Conservation (phyloP, 2,888 invertebrate genomes). For the Hesperia comma region DNA sequence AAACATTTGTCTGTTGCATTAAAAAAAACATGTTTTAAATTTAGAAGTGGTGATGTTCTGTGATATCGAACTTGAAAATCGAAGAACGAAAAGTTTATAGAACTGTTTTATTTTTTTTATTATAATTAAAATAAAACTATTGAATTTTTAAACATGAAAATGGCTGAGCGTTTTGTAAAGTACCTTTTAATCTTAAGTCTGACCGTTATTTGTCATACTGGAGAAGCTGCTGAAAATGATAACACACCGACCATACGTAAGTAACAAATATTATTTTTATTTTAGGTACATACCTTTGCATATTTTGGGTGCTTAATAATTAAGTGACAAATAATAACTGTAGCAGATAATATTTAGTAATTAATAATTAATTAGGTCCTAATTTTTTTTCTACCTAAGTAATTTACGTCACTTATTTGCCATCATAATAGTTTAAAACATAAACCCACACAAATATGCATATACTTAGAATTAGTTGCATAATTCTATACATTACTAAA, state of each 20-base stretch:
- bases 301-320: too few species aligned
- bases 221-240: constrained; percentile 68
- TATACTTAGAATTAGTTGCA: background rate
- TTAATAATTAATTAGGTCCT: too few species aligned
- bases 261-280: constrained; percentile 46
- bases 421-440: too few species aligned
- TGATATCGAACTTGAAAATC: constrained; percentile 43
- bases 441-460: too few species aligned
- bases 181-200: constrained; percentile 67
- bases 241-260: constrained; percentile 66
- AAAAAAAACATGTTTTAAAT: constrained; percentile 30
- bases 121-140: background rate
- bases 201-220: constrained; percentile 62
- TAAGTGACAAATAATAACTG: too few species aligned
- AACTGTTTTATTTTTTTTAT: constrained; percentile 3
- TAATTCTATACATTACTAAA: background rate
- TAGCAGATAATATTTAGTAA: too few species aligned
- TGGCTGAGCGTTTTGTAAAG: constrained; percentile 64
- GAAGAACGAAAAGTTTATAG: constrained; percentile 34
- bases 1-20: too few species aligned
- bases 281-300: too few species aligned
- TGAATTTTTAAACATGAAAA: constrained; percentile 55
- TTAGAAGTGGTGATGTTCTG: constrained; percentile 45
- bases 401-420: too few species aligned
- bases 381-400: too few species aligned